phyloP scores from a whole-genome alignment of 2,888 invertebrate genomes.

The Sinohyriopsis cumingii region DNA sequence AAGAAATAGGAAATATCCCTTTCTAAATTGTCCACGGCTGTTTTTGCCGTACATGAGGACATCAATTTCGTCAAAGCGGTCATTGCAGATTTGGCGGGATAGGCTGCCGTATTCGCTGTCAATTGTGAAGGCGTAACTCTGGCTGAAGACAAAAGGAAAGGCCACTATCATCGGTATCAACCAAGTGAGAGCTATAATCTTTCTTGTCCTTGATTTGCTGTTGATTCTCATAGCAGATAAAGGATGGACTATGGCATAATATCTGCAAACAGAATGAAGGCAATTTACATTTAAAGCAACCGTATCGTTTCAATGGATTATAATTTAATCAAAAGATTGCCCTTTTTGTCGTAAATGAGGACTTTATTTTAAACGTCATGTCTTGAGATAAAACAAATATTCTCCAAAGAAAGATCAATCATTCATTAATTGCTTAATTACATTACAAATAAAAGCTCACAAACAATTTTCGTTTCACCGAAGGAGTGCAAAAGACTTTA shows the following conservation, averaged over 20 bases:
- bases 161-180: slow-evolving; percentile 60
- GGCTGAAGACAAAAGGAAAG: slow-evolving; percentile 55
- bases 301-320: too few relatives aligned
- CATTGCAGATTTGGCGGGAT: slow-evolving; percentile 70
- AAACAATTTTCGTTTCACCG: too few relatives aligned
- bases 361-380: too few relatives aligned
- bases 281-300: neutral
- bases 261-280: slow-evolving; percentile 61
- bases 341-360: too few relatives aligned
- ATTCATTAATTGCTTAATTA: neutral
- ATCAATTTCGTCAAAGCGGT: slow-evolving; percentile 70
- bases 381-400: too few relatives aligned
- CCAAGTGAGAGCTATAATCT: slow-evolving; percentile 72
- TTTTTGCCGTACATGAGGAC: slow-evolving; percentile 41
- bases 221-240: slow-evolving; percentile 70
- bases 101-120: slow-evolving; percentile 69
- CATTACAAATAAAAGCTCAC: neutral
- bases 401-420: too few relatives aligned
- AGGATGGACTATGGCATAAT: slow-evolving; percentile 73
- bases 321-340: neutral
- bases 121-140: slow-evolving; percentile 58
- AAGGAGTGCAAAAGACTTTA: too few relatives aligned
- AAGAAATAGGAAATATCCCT: slow-evolving; percentile 70
- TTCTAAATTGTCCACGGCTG: slow-evolving; percentile 52
- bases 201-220: slow-evolving; percentile 68